Base-by-base conservation (phyloP, 2,797 vertebrate genomes). In the Botia almorhae region DNA sequence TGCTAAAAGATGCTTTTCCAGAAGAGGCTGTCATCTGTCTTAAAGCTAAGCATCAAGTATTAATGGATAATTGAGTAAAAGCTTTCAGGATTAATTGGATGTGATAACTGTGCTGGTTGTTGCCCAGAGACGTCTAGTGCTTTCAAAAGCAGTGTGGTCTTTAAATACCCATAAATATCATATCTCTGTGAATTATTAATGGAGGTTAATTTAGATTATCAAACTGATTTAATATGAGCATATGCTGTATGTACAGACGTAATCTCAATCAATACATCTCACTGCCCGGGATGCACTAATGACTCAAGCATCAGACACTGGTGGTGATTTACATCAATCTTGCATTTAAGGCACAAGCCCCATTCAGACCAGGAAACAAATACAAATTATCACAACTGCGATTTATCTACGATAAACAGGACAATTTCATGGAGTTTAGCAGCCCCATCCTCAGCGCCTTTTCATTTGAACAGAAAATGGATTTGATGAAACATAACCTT, bases 361-460 rank as follows among this genome's bases (percentile, higher is more conserved):
- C 71, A 83, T 78, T 82, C 67, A 82, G 68, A 83, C 65, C 76
- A 58, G 71, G 69, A 84, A 87, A 78, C 74, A 76, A 83, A 81
- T 85, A 77, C 74, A 85, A 85, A 86, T 82, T 74, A 80, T 67
- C 78, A 84, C 83, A 63, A 71, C 69, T 39, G 61, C 69, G 80
- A 78, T 81, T 81, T 81, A 81, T 86, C 78, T 82, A 51, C 69
- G 76, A 85, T 87, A 83, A 89, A 87, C 77, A 78, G 83, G 81
- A 84, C 77, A 81, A 85, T 88, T 87, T 89, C 84, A 85, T 74
- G 81, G 80, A 84, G 71, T 81, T 86, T 78, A 84, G 80, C 71
- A 55, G 81, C 69, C 75, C 76, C 81, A 83, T 84, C 77, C 78
- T 68, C 61, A 81, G 78, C 81, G 80, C 81, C 74, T 83, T 87